Evolutionary conservation across 1,140 invertebrate genomes (phyloP).

Genomic region (Drosophila ohnishii): DNA sequence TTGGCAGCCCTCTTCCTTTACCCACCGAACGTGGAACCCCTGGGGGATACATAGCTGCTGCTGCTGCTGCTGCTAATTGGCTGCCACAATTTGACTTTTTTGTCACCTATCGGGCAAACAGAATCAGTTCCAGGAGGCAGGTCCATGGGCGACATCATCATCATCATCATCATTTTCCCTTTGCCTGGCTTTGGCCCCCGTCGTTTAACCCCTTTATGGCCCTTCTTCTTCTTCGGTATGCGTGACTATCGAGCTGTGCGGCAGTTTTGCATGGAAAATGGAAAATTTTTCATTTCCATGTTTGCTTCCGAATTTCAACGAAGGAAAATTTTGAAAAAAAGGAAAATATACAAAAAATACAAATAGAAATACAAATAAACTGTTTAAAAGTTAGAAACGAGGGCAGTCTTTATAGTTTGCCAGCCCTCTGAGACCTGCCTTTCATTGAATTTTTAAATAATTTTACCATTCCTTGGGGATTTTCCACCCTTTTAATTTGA

Average conservation of each 20-base stretch:
- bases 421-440: conserved; percentile 30
- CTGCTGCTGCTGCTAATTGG: conserved; percentile 69
- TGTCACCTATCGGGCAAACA: conserved; percentile 79
- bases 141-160: conserved; percentile 52
- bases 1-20: neutral
- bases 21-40: neutral
- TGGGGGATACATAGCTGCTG: conserved; percentile 25
- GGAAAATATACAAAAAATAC: neutral
- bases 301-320: conserved; percentile 30
- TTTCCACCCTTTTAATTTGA: conserved; percentile 33
- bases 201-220: conserved; percentile 14
- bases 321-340: neutral
- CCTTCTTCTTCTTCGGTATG: conserved; percentile 36
- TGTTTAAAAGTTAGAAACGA: neutral
- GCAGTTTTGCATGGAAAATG: conserved; percentile 79
- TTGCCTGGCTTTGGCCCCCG: neutral
- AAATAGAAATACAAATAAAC: neutral
- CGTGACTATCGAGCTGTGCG: conserved; percentile 77
- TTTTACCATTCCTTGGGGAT: conserved; percentile 30
- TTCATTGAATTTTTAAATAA: conserved; percentile 49
- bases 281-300: conserved; percentile 77
- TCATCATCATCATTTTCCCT: neutral
- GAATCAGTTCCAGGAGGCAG: conserved; percentile 57
- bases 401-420: neutral
- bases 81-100: conserved; percentile 81